Evolutionary conservation across 2,797 vertebrate genomes (phyloP), one percentile per base, ranked within the genome.

Genomic region (Naso thynnoides): DNA sequence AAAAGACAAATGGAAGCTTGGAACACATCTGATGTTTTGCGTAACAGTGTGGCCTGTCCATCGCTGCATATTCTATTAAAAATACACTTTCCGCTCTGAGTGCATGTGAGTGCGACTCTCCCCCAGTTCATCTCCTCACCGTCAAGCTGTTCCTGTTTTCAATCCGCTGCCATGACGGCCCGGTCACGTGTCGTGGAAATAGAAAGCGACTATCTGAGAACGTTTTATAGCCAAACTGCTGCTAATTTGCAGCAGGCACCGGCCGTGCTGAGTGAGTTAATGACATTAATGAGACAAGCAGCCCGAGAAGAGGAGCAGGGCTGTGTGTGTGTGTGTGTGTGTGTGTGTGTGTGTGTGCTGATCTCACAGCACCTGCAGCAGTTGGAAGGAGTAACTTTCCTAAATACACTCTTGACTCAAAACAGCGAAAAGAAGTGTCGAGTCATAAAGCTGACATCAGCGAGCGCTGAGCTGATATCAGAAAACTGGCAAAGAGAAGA

Each of bases 181-280:
- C 9, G 5, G 36, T 61, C 47, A 0, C 29, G 72, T 47, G 39
- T 73, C 66, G 29, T 5, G 8, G 21, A 76, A 74, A 68, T 39
- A 15, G 69, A 49, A 70, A 81, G 36, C 19, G 62, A 52, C 15
- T 18, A 38, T 31, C 23, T 21, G 26, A 62, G 57, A 27, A 6
- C 3, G 3, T 59, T 74, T 63, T 64, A 60, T 47, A 75, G 45
- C 39, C 24, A 49, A 48, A 38, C 42, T 63, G 15, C 38, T 53
- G 59, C 68, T 79, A 56, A 83, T 90, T 85, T 73, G 81, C 49
- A 74, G 50, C 81, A 76, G 61, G 21, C 55, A 39, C 41, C 29
- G 13, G 57, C 57, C 47, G 33, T 52, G 9, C 55, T 53, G 58
- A 68, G 49, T 59, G 77, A 82, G 68, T 39, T 65, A 62, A 79